Evolutionary conservation across 92 coral and sea anemone genomes (phyloP), one percentile per base, ranked within the genome.

Genomic region (Palythoa grandiflora): DNA sequence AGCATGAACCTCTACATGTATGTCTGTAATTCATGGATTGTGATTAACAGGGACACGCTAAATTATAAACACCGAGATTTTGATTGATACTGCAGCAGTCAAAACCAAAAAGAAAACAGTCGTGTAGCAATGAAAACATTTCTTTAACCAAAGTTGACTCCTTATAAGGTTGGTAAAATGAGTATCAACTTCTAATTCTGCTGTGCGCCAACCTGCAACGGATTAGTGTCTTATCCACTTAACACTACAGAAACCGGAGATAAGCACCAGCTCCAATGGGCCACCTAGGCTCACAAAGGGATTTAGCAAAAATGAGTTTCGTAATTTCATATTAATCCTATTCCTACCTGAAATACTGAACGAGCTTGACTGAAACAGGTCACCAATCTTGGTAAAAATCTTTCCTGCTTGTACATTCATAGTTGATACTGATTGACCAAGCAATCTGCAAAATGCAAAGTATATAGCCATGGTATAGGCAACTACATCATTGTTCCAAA

Each of bases 391-490:
- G 93, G 94, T 97, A 9, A 97, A 93, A 59, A 97, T 86, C 93
- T 96, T 97, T 6, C 99, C 99, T 47, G 99, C 99, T 61, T 96
- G 98, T 8, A 94, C 75, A 87, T 97, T 97, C 84, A 97, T 93
- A 6, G 98, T 88, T 48, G 94, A 86, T n/a, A 96, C 96, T 73
- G 98, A 92, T 61, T 96, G 98, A 13, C 93, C 98, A n/a, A 96
- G 84, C 47, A 66, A 48, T 59, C 86, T 81, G 37, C 55, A 47
- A 65, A 68, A 70, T 51, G 21, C 9, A 38, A 2, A 50, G 15
- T 44, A 44, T 44, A 44, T 44, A 44, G 50, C 50, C 50, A 4
- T 44, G 4, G 16, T 59, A 80, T 36, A 6, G 19, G 9, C 68
- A 51, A 36, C 68, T 48, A 38, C 39, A 77, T 11, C 50, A 4